phyloP scores from a whole-genome alignment of 2,888 invertebrate genomes.

The Meliscaeva auricollis region DNA sequence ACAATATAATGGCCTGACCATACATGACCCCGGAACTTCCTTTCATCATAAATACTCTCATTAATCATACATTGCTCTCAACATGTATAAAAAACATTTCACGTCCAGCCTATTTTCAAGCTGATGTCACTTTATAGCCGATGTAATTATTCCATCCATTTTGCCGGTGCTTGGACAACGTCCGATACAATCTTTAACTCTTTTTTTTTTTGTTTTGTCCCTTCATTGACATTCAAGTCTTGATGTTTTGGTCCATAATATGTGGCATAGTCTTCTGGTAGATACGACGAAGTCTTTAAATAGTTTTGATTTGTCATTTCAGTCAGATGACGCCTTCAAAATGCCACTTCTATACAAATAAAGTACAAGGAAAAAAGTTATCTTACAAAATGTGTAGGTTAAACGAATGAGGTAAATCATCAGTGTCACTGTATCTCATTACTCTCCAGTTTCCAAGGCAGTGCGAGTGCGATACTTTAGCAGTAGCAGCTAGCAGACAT shows the following conservation, averaged over 20 bases:
- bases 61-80: conserved; percentile 39
- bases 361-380: conserved; percentile 6
- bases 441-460: conserved; percentile 4
- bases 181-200: conserved; percentile 16
- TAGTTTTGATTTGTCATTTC: conserved; percentile 36
- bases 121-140: conserved; percentile 3
- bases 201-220: not conserved
- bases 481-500: conserved; percentile 22
- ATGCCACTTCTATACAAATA: conserved; percentile 1
- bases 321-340: conserved; percentile 18
- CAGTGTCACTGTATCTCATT: conserved; percentile 44
- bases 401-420: conserved; percentile 54
- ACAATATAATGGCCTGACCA: conserved; percentile 2
- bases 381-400: conserved; percentile 39
- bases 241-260: conserved; percentile 20
- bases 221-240: conserved; percentile 36
- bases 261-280: not conserved
- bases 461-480: not conserved
- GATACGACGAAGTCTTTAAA: not conserved
- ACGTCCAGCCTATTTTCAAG: conserved; percentile 22
- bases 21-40: conserved; percentile 18
- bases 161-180: not conserved
- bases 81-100: not conserved
- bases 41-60: conserved; percentile 11
- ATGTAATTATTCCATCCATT: conserved; percentile 25